These are phyloP conservation scores for Paramisgurnus dabryanus DNA, from an alignment of 2,113 vertebrate genomes.

Conservation along the genomic window DNA sequence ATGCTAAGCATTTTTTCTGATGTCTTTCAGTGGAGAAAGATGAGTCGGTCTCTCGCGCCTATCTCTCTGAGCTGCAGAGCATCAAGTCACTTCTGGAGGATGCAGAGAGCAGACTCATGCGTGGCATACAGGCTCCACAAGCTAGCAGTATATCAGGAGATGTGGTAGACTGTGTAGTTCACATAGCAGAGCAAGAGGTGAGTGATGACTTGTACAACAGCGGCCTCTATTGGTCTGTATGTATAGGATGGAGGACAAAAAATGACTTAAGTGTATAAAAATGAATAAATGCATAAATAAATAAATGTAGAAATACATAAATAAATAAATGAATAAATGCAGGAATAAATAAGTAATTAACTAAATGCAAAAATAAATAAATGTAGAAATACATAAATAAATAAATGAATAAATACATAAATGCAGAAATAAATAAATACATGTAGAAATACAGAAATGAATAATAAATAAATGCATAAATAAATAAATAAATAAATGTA, in stretches of 20 bases:
- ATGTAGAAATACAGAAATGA: not conserved
- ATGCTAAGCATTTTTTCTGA: not conserved
- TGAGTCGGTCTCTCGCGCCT: slow-evolving; percentile 82
- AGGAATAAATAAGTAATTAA: too few species aligned
- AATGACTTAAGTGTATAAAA: too few species aligned
- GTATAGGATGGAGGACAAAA: too few species aligned
- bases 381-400: too few species aligned
- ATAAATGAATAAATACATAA: too few species aligned
- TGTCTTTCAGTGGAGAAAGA: slow-evolving; percentile 88
- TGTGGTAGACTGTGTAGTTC: slow-evolving; percentile 73
- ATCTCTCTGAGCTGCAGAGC: slow-evolving; percentile 87
- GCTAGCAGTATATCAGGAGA: slow-evolving; percentile 70
- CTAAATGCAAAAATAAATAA: too few species aligned
- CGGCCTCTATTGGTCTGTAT: slow-evolving; percentile 55
- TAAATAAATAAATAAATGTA: too few species aligned
- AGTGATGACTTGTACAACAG: slow-evolving; percentile 49
- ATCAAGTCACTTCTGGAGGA: slow-evolving; percentile 83
- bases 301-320: too few species aligned
- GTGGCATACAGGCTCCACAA: slow-evolving; percentile 75
- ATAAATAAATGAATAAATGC: too few species aligned
- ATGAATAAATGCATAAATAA: too few species aligned
- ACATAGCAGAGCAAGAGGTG: slow-evolving; percentile 90
- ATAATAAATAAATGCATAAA: not conserved
- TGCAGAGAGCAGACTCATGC: slow-evolving; percentile 83
- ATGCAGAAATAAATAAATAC: too few species aligned